Percentiles rank a stretch among this genome's conserved stretches.
These are phyloP conservation scores for Falco peregrinus DNA, from an alignment of 2,797 vertebrate species.

Conservation along the genomic window DNA sequence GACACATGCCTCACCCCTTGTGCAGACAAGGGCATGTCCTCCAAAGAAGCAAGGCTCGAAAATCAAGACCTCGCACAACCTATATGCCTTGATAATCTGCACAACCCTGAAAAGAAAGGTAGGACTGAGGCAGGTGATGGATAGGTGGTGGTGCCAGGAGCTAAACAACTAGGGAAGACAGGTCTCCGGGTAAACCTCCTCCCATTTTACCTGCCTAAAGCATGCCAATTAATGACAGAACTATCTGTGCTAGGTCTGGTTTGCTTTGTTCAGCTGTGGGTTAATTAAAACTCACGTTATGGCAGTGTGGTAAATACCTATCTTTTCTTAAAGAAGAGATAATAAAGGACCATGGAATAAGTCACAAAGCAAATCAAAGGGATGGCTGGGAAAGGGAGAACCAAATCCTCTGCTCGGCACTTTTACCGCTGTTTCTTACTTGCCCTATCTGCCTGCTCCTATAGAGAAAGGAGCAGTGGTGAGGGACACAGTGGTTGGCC, in stretches of 20 bases:
- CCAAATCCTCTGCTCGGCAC: not conserved
- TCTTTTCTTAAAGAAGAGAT: not conserved
- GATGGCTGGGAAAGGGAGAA: not conserved
- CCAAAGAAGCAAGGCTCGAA: no score
- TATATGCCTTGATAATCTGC: no score
- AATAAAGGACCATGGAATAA: not conserved
- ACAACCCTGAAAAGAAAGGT: no score
- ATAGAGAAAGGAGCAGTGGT: not conserved
- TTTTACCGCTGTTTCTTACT: not conserved
- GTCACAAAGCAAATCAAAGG: not conserved
- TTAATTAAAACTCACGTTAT: not conserved
- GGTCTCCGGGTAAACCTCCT: no score
- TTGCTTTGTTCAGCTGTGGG: not conserved
- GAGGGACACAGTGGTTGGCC: not conserved
- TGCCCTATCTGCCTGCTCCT: accelerated
- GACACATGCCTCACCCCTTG: no score
- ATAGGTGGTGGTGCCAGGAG: no score
- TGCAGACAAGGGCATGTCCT: no score
- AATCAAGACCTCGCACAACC: no score
- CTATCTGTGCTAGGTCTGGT: not conserved
- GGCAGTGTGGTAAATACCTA: not conserved
- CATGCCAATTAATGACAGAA: not conserved
- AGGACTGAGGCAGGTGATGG: no score
- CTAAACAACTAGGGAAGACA: no score
- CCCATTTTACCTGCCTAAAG: not conserved